Percentiles rank a stretch among this genome's conserved stretches.
phyloP scores from a whole-genome alignment of 2,888 invertebrate genomes.

The Ferdinandea cuprea region DNA sequence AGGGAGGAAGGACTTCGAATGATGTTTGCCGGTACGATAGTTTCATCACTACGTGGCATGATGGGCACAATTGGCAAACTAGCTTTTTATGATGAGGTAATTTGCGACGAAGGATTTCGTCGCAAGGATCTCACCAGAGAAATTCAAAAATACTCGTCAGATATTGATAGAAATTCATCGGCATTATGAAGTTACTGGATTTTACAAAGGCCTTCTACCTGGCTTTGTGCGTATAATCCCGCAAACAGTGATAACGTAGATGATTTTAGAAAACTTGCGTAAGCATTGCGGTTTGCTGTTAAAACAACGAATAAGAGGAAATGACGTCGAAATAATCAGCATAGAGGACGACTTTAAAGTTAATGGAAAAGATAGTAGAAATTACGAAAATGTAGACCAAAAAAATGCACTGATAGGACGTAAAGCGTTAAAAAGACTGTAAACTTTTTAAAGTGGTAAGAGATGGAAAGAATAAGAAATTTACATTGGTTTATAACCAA shows the following conservation, averaged over 20 bases:
- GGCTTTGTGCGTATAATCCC: conserved; percentile 66
- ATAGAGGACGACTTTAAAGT: background rate
- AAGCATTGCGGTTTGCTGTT: conserved; percentile 22
- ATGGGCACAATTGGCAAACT: conserved; percentile 61
- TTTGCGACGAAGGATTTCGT: no score
- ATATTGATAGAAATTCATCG: conserved; percentile 30
- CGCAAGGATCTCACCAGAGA: background rate
- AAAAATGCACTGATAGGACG: no score
- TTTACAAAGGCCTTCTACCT: conserved; percentile 69
- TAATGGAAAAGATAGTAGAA: no score
- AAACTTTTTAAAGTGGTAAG: no score
- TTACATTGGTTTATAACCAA: no score
- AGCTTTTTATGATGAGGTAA: conserved; percentile 62
- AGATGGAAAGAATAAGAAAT: no score
- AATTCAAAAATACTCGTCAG: conserved; percentile 24
- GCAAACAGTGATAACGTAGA: conserved; percentile 69
- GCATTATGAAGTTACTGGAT: conserved; percentile 70
- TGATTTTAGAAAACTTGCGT: conserved; percentile 61
- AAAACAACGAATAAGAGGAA: background rate
- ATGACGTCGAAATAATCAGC: conserved; percentile 4
- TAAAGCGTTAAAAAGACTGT: no score
- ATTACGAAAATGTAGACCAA: no score
- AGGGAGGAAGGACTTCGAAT: conserved; percentile 45
- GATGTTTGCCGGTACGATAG: conserved; percentile 42
- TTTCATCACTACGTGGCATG: conserved; percentile 56